Base-by-base conservation (phyloP, 2,888 invertebrate genomes). In the Hemicrepidius hirtus region DNA sequence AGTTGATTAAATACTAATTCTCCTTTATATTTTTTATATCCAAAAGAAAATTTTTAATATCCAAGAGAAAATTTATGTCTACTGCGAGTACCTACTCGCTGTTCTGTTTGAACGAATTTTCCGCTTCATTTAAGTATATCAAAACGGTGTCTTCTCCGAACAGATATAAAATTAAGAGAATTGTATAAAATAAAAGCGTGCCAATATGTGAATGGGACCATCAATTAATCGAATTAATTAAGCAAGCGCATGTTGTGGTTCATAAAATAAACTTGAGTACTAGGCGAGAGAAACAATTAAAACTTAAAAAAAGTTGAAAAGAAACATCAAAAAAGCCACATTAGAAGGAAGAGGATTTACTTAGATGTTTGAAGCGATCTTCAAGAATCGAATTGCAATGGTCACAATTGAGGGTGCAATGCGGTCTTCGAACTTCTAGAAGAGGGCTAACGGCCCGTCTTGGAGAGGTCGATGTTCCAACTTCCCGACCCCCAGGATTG, bases 371-470 rank as follows among this genome's bases (percentile, higher is more conserved):
- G 86, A 92, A 92, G 81, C 92, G 89, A 80, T 92, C 92, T 83
- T 92, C 92, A 55, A 93, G 88, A 72, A 92, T 89, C 63, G 90
- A 88, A 68, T 90, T 92, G 86, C 93, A 93, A 81, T 91, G 89
- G 82, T 92, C 92, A 82, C 93, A 93, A 80, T 93, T 92, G 64
- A 93, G 88, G 1, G 93, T 93, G 86, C 93, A 93, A 83, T 92
- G 91, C 18, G 92, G 92, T 60, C 92, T 87, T 40, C 92, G 88
- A 79, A 92, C 91, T 86, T 93, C 92, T 70, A 92, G 87, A 74
- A 93, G 87, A 0, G 93, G 93, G 78, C 92, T 92, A 75, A 93
- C 90, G 7, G 92, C 91, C 77, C 92, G 88, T 79, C 92, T 87
- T 10, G 92, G 92, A 75, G 91, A 90, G n/a, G 90, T 88, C 57